These are phyloP conservation scores for Spodoptera exigua DNA, from an alignment of 2,888 invertebrate species.

Conservation along the genomic window DNA sequence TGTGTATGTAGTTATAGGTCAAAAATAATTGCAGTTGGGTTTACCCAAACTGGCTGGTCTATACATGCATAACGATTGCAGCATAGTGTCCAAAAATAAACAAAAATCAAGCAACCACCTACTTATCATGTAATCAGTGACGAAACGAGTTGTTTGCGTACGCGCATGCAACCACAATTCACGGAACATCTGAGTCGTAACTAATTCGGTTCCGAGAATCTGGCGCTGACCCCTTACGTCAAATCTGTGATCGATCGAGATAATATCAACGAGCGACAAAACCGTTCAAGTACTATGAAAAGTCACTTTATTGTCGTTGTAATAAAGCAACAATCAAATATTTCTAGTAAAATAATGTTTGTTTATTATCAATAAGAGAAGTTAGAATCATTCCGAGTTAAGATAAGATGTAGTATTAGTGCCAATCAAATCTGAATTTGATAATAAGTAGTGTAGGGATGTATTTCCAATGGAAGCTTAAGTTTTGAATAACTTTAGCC, in stretches of 20 bases:
- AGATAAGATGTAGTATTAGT: no score
- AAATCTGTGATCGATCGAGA: slow-evolving; percentile 67
- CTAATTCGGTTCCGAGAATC: slow-evolving; percentile 57
- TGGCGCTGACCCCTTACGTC: slow-evolving; percentile 57
- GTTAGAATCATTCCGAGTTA: no score
- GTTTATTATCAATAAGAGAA: no score
- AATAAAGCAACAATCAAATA: no score
- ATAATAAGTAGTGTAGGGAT: no score
- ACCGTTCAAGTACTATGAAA: slow-evolving; percentile 29
- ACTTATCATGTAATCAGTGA: slow-evolving; percentile 46
- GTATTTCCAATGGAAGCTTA: no score
- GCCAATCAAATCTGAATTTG: no score
- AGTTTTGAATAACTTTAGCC: no score
- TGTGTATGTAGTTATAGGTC: no score
- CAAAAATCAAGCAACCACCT: slow-evolving; percentile 21
- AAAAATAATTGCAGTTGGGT: slow-evolving; percentile 1
- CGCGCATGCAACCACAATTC: slow-evolving; percentile 32
- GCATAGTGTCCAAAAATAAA: slow-evolving; percentile 9
- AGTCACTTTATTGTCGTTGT: slow-evolving; percentile 18
- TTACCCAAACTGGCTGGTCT: slow-evolving; percentile 9
- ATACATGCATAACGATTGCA: slow-evolving; percentile 20
- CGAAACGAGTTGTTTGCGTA: slow-evolving; percentile 40
- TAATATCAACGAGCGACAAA: slow-evolving; percentile 35
- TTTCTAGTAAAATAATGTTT: no score
- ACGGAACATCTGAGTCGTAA: slow-evolving; percentile 54